Base-by-base conservation (phyloP, 1,140 invertebrate species). In the Lerema accius region DNA sequence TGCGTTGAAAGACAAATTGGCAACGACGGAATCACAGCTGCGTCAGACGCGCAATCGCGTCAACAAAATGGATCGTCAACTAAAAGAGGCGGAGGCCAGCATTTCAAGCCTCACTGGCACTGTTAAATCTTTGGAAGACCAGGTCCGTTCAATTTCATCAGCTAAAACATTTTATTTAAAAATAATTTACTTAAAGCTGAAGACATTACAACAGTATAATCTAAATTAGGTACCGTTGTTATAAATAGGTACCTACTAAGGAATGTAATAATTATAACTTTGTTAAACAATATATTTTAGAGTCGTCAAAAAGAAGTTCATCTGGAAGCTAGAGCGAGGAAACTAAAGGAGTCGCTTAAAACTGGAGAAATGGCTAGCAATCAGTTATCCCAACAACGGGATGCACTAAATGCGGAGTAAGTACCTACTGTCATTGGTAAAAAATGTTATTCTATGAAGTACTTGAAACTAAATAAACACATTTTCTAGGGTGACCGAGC, bases 261-360 rank as follows among this genome's bases (percentile, higher is more conserved):
- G n/a, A n/a, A n/a, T n/a, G n/a, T n/a, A n/a, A n/a, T n/a, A n/a
- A n/a, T n/a, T n/a, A n/a, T n/a, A n/a, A 23, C 19, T 23, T 23
- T 5, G 5, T 3, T 23, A 5, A 23, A 14, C 4, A 6, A 32
- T 40, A 53, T 61, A 42, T 65, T 71, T 13, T 39, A 90, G 87
- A 85, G 76, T 53, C 82, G 86, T 19, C 86, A 87, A 74, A 74
- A 74, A 67, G 86, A 89, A 70, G 76, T 80, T 13, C 83, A 85
- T 39, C 37, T 89, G 39, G 87, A 89, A 76, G 80, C 84, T 15
- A 78, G 84, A 15, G 87, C 87, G 39, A 73, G 86, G 51, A 90
- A 90, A 61, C 65, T 89, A 46, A 87, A 80, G 65, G 87, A 90
- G 67, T 82, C 84, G 15, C 65, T 90, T 11, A 90, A 86, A 64